phyloP scores from a whole-genome alignment of 2,888 invertebrate species.

The Dicycla oo region DNA sequence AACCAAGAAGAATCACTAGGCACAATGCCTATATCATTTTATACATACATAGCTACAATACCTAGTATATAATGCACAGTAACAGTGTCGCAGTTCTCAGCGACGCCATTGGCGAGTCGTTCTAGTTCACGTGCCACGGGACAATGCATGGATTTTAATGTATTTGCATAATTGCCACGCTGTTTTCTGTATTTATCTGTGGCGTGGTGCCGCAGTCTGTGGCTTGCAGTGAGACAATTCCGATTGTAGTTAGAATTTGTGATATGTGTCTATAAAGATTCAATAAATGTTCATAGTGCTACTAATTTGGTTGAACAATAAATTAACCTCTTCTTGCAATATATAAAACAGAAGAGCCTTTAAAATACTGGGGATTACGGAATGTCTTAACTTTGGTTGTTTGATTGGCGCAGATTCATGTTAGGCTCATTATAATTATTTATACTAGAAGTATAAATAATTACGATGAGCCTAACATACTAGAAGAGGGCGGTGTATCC shows the following conservation, averaged over 20 bases:
- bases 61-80: neutral
- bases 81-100: constrained; percentile 36
- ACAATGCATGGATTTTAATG: constrained; percentile 77
- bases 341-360: neutral
- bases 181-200: constrained; percentile 74
- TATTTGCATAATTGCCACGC: constrained; percentile 78
- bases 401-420: neutral
- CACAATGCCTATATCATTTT: neutral
- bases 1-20: neutral
- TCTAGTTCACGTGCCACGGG: constrained; percentile 70
- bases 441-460: too few species aligned
- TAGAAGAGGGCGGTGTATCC: too few species aligned
- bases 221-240: constrained; percentile 36
- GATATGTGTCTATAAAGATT: neutral
- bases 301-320: neutral
- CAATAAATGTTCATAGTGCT: neutral
- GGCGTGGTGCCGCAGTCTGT: constrained; percentile 47
- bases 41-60: too few species aligned
- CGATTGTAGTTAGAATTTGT: neutral
- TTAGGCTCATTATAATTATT: too few species aligned
- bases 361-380: neutral
- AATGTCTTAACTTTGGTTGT: neutral
- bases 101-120: constrained; percentile 62
- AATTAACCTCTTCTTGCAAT: neutral
- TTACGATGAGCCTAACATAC: too few species aligned